Conservation (phyloP, 1,140 invertebrate genomes). For the Tribolium madens region DNA sequence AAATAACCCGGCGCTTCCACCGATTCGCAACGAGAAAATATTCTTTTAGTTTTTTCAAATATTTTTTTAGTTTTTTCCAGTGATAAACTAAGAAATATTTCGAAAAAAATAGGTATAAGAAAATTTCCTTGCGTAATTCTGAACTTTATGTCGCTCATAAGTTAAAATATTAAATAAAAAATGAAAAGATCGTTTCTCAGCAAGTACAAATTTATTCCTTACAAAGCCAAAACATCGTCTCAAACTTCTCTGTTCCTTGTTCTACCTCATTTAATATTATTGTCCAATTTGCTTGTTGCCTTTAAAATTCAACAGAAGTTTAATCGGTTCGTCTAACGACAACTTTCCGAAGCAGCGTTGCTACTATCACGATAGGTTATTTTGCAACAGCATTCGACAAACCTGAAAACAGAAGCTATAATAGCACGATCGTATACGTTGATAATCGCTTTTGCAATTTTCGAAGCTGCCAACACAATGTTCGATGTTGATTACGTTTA, state of each 20-base stretch:
- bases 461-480: not conserved
- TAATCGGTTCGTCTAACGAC: not conserved
- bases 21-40: not conserved
- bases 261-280: slow-evolving; percentile 6
- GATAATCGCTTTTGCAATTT: slow-evolving; percentile 7
- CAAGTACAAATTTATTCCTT: not conserved
- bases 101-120: no score
- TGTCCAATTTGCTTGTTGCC: slow-evolving; percentile 17
- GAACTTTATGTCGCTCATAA: no score
- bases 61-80: no score
- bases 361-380: not conserved
- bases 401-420: not conserved
- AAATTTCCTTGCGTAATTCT: no score
- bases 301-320: slow-evolving; percentile 3
- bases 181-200: no score
- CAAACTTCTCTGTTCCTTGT: not conserved
- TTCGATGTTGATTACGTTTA: slow-evolving; percentile 10
- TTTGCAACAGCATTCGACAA: not conserved
- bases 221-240: not conserved
- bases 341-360: no score
- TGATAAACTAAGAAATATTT: no score
- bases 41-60: no score
- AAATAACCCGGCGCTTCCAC: not conserved
- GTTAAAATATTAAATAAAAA: not conserved
- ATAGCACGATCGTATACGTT: not conserved